phyloP scores from a whole-genome alignment of 2,888 invertebrate species.

The Erebia palarica region DNA sequence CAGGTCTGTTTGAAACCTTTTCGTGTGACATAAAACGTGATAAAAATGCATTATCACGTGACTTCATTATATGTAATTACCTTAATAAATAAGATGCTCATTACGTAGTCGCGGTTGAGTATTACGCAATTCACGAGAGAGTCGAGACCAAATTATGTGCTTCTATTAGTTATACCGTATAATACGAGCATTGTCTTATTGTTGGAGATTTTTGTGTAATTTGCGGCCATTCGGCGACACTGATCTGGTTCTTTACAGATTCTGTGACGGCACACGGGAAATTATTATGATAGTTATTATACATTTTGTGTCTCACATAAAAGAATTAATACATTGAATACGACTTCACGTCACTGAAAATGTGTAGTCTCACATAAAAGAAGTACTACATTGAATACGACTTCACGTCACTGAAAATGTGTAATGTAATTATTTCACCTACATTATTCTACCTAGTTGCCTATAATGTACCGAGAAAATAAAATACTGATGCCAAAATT shows the following conservation, averaged over 20 bases:
- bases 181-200: conserved; percentile 30
- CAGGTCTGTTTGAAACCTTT: neutral
- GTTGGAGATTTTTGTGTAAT: conserved; percentile 24
- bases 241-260: neutral
- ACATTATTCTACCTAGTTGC: no score
- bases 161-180: neutral
- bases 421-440: no score
- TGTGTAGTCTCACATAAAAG: neutral
- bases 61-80: conserved; percentile 12
- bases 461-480: no score
- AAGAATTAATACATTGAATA: no score
- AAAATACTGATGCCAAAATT: no score
- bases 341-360: no score
- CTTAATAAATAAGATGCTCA: conserved; percentile 14
- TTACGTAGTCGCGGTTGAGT: conserved; percentile 13
- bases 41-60: neutral
- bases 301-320: neutral
- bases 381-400: no score
- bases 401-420: no score
- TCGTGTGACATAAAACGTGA: no score
- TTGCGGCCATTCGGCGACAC: conserved; percentile 1
- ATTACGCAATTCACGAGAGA: conserved; percentile 24
- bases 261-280: neutral
- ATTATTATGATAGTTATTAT: neutral
- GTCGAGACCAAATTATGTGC: conserved; percentile 18